phyloP scores from a whole-genome alignment of 2,797 vertebrate genomes.

The Dipus sagitta region DNA sequence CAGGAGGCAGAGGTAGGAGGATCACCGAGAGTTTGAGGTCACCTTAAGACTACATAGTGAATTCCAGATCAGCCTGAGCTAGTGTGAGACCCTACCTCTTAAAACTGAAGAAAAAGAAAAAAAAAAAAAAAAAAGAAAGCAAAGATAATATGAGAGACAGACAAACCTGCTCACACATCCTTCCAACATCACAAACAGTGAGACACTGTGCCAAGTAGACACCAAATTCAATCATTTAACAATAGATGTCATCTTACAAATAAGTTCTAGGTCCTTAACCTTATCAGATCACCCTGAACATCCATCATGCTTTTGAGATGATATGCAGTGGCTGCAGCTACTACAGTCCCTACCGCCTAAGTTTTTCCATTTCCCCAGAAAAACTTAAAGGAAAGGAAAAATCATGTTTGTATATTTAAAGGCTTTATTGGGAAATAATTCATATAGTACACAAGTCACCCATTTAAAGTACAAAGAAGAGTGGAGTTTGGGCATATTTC shows the following conservation, averaged over 20 bases:
- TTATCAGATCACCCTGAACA: not conserved
- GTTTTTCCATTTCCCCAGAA: not conserved
- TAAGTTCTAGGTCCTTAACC: constrained; percentile 9
- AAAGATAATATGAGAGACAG: constrained; percentile 3
- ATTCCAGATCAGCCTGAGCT: too few relatives aligned
- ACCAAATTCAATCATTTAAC: constrained; percentile 30
- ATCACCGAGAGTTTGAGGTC: too few relatives aligned
- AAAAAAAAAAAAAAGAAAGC: not conserved
- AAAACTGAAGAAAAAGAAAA: too few relatives aligned
- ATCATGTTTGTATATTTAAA: not conserved
- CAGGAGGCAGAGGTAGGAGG: too few relatives aligned
- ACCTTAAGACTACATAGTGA: too few relatives aligned
- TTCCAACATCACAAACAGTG: not conserved
- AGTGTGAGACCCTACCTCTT: too few relatives aligned
- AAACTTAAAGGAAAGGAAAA: not conserved
- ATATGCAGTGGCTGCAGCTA: not conserved
- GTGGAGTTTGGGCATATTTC: not conserved
- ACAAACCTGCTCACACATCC: constrained; percentile 4
- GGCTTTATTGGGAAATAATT: not conserved
- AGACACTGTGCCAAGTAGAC: not conserved
- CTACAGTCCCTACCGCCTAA: not conserved
- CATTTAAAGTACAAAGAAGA: not conserved
- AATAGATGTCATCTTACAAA: constrained; percentile 33
- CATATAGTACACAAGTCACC: not conserved
- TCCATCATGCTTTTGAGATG: not conserved